Evolutionary conservation across 2,113 vertebrate genomes (phyloP), one percentile per base, ranked within the genome.

Genomic region (Lates calcarifer): DNA sequence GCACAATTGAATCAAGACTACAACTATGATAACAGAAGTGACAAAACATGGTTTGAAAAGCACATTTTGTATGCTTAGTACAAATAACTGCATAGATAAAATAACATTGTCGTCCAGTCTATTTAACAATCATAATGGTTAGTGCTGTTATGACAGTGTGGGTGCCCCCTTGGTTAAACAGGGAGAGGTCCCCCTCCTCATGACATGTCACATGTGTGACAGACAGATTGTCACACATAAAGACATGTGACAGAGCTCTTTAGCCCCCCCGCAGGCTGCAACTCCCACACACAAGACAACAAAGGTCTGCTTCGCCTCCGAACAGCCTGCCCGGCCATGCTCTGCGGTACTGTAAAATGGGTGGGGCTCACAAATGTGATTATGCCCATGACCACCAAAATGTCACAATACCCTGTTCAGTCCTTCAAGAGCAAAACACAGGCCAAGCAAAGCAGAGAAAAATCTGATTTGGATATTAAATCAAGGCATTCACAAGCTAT

Each of bases 221-320:
- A 56, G 76, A 33, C 83, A 78, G 70, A 65, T 58, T 90, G 63
- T 79, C 74, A 72, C 87, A 86, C 77, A 87, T 63, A 41, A 61
- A 86, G 51, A 64, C 76, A 77, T 37, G 69, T 91, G 89, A 90
- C 64, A 26, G 74, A 74, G 78, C 77, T 87, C 81, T 92, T 84
- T 82, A 84, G 62, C 39, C 60, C 53, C 70, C 86, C 60, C 11
- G 63, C 72, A 79, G 85, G 81, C 84, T 81, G 63, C 47, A 31
- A 31, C 76, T 87, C 67, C 76, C 73, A 81, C 81, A 75, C 77
- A 80, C 33, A 53, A 79, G 56, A 89, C 72, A 83, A 76, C 61
- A 74, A 77, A 88, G 77, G 74, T 84, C 84, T 91, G 87, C 72
- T 69, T 61, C 20, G 6, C 58, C 77, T 81, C 84, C 47, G n/a